These are phyloP conservation scores for Podiceps cristatus DNA, from an alignment of 2,113 vertebrate genomes.

Conservation along the genomic window DNA sequence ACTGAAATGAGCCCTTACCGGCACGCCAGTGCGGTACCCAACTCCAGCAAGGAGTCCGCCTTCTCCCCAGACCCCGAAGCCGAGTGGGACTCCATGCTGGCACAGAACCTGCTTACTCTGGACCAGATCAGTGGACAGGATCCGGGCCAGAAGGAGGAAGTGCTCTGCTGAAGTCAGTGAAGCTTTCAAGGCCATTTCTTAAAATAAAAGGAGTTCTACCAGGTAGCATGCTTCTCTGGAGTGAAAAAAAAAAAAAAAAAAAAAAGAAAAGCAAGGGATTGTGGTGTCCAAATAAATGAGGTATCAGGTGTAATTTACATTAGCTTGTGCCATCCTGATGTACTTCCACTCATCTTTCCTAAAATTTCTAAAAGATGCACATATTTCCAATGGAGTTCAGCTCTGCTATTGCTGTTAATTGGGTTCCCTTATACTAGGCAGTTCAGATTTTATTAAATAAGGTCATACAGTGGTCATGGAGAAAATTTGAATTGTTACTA, in stretches of 20 bases:
- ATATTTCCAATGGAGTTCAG: neutral
- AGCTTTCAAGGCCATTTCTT: neutral
- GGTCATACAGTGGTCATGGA: neutral
- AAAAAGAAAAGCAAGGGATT: neutral
- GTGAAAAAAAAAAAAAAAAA: neutral
- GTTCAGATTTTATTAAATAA: neutral
- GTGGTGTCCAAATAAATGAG: neutral
- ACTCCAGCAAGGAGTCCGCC: neutral
- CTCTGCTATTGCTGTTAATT: neutral
- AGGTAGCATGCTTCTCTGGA: neutral
- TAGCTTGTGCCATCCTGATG: neutral
- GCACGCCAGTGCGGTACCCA: accelerated
- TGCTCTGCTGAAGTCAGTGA: neutral
- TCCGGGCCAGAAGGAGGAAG: neutral
- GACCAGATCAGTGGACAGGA: neutral
- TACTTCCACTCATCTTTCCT: neutral
- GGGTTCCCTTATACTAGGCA: neutral
- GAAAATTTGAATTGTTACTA: neutral
- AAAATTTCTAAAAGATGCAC: neutral
- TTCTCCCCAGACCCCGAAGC: neutral
- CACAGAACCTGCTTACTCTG: neutral
- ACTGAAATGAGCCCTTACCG: neutral
- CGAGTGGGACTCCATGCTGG: neutral
- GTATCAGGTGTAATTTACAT: neutral
- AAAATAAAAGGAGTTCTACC: neutral